A percentile compares a stretch with the other conserved stretches of the same genome.
Evolutionary conservation across 2,888 invertebrate species (phyloP).

Genomic region (Chrysolina haemoptera): DNA sequence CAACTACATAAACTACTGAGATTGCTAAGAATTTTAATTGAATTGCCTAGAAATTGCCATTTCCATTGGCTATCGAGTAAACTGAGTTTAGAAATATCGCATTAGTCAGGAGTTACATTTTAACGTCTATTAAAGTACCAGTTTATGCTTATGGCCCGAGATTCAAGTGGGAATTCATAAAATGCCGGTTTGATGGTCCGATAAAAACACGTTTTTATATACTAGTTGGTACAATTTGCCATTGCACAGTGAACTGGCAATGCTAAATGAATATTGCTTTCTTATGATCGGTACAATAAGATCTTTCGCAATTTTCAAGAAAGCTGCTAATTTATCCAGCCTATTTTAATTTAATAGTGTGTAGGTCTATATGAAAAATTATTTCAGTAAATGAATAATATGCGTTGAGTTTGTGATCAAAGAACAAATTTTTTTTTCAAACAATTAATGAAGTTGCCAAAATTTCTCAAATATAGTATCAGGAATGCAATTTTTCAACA

Average conservation of each 20-base stretch:
- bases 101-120: slow-evolving; percentile 14
- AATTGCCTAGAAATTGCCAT: not conserved
- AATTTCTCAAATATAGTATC: no score
- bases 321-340: no score
- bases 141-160: slow-evolving; percentile 4
- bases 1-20: not conserved
- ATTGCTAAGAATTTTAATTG: not conserved
- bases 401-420: no score
- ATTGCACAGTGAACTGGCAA: not conserved
- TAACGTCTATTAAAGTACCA: slow-evolving; percentile 7
- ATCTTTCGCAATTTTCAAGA: no score
- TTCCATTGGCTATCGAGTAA: not conserved
- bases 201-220: not conserved
- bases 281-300: no score
- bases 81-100: slow-evolving; percentile 2
- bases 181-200: not conserved
- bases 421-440: no score
- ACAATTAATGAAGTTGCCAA: not conserved
- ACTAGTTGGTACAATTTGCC: not conserved
- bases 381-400: no score
- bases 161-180: not conserved
- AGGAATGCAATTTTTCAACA: not conserved
- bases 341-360: no score
- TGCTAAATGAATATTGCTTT: no score
- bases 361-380: no score